phyloP scores from a whole-genome alignment of 1,140 invertebrate genomes.

The Zaprionus africanus region DNA sequence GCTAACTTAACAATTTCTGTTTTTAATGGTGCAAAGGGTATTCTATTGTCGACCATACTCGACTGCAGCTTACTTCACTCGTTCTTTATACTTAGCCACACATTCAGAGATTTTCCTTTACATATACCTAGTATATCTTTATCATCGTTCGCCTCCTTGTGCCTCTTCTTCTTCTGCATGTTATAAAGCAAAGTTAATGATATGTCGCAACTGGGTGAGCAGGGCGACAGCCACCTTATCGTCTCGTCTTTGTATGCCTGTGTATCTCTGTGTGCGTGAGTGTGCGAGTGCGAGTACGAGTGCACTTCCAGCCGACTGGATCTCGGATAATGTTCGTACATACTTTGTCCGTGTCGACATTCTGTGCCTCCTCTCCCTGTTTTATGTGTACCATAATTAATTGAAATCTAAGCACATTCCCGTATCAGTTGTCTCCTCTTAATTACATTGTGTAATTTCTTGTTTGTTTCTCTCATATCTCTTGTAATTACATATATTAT shows the following conservation, averaged over 20 bases:
- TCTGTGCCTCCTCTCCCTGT: neutral
- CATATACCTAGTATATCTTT: conserved; percentile 56
- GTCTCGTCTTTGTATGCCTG: conserved; percentile 1
- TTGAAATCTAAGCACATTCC: conserved; percentile 59
- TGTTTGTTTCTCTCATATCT: neutral
- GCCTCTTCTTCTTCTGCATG: conserved; percentile 31
- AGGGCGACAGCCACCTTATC: conserved; percentile 1
- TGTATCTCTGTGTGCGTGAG: neutral
- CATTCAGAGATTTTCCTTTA: neutral
- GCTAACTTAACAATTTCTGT: neutral
- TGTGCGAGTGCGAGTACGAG: conserved; percentile 13
- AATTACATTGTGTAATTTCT: conserved; percentile 3
- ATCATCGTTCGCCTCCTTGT: conserved; percentile 41
- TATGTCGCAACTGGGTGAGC: conserved; percentile 63
- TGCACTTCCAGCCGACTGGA: conserved; percentile 43
- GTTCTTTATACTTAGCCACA: neutral
- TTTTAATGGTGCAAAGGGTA: neutral
- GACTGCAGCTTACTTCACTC: neutral
- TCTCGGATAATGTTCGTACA: conserved; percentile 7
- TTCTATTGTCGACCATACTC: neutral
- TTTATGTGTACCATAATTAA: conserved; percentile 60
- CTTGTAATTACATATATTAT: neutral
- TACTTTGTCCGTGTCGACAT: conserved; percentile 5
- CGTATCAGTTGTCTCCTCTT: neutral
- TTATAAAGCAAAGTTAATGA: conserved; percentile 76